Base-by-base conservation (phyloP, 2,888 invertebrate species). In the Tachystola acroxantha region DNA sequence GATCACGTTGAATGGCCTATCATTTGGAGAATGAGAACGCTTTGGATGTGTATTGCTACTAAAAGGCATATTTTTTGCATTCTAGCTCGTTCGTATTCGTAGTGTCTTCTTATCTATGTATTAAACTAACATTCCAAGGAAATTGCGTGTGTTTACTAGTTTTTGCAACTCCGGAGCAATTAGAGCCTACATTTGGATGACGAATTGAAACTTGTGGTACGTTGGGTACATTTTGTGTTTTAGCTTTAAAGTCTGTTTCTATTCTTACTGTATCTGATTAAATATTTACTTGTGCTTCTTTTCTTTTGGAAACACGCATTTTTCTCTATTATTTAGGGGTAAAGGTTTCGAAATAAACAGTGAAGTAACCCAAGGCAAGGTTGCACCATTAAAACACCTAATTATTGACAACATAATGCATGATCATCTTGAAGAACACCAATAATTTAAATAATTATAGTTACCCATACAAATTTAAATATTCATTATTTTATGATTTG, bases 211-310 rank as follows among this genome's bases (percentile, higher is more conserved):
- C 42, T 53, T 53, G 57, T 64, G 81, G 80, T 81, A 81, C 64
- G 82, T 85, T 85, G 85, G 85, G 85, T 85, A 82, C 81, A 84
- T 84, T 54, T 44, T 46, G 45, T 40, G 51, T 39, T 48, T 34
- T 24, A 24, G n/a, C n/a, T 24, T 9, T n/a, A n/a, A 24, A 24
- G 9, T 9, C 24, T 2, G 24, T n/a, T n/a, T 24, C 24, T 24
- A 24, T 24, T 24, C 24, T 7, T n/a, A n/a, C n/a, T 24, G 22
- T 9, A 22, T 22, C 6, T 3, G n/a, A n/a, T n/a, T n/a, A n/a
- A n/a, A n/a, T n/a, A n/a, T 22, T 2, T n/a, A n/a, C 2, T 24
- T 24, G 24, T 13, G 20, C 20, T 11, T 26, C 27, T 36, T 43
- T 47, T 25, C 35, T 39, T 16, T 26, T 34, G 10, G 24, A 19